phyloP scores from a whole-genome alignment of 2,888 invertebrate species.

The Nephrotoma guestfalica region DNA sequence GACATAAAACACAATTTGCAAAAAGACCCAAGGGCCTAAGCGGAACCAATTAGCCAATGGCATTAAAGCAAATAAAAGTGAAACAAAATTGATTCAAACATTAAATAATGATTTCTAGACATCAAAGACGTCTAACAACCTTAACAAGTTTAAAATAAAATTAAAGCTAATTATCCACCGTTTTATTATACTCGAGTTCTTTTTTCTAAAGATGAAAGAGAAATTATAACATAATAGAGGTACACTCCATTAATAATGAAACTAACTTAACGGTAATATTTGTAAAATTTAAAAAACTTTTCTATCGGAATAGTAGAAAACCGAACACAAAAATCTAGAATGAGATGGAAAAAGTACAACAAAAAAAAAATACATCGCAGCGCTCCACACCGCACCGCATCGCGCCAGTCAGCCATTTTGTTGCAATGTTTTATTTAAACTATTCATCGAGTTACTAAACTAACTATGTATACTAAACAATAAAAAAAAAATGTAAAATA shows the following conservation, averaged over 20 bases:
- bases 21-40: too few relatives aligned
- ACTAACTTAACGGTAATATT: neutral
- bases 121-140: too few relatives aligned
- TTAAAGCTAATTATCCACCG: neutral
- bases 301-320: neutral
- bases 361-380: neutral
- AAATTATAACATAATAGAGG: neutral
- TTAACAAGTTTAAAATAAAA: neutral
- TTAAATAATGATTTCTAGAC: too few relatives aligned
- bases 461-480: neutral
- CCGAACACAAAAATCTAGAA: neutral
- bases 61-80: too few relatives aligned
- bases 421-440: neutral
- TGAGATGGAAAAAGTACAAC: neutral
- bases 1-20: too few relatives aligned
- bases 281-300: neutral
- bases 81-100: too few relatives aligned
- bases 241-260: neutral
- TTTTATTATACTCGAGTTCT: neutral
- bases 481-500: neutral
- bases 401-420: neutral
- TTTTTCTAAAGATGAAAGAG: neutral
- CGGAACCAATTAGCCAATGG: too few relatives aligned
- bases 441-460: neutral
- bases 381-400: neutral